Evolutionary conservation across 1,140 invertebrate species (phyloP).

Genomic region (Agrypnia vestita): DNA sequence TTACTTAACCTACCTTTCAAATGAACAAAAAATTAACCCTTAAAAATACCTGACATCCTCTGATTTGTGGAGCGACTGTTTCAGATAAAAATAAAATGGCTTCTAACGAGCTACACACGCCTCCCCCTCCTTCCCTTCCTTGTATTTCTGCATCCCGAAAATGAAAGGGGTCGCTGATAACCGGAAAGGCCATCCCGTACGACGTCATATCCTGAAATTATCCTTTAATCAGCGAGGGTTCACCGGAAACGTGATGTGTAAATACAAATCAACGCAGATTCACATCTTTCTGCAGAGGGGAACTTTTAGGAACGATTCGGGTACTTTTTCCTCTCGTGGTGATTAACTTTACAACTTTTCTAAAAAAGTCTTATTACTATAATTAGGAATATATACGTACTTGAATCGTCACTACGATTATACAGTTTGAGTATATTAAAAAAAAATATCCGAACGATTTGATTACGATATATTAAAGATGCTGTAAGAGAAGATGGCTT

Average conservation of each 20-base stretch:
- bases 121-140: background rate
- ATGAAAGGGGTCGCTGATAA: slow-evolving; percentile 38
- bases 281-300: slow-evolving; percentile 32
- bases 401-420: background rate
- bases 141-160: slow-evolving; percentile 16
- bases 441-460: too few relatives aligned
- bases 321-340: slow-evolving; percentile 11
- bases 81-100: slow-evolving; percentile 33
- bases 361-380: too few relatives aligned
- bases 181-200: slow-evolving; percentile 33
- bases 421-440: too few relatives aligned
- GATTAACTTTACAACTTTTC: background rate
- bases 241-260: slow-evolving; percentile 44
- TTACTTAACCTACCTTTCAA: too few relatives aligned
- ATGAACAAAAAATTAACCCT: background rate
- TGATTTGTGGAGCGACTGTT: background rate
- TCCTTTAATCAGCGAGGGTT: slow-evolving; percentile 53
- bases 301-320: slow-evolving; percentile 6
- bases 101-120: slow-evolving; percentile 19
- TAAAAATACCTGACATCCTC: background rate
- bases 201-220: slow-evolving; percentile 52
- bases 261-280: slow-evolving; percentile 47
- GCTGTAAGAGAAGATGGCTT: too few relatives aligned
- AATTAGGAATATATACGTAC: background rate
- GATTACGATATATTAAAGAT: too few relatives aligned